Conservation (phyloP, 1,140 invertebrate species). For the Heliconius congener region DNA sequence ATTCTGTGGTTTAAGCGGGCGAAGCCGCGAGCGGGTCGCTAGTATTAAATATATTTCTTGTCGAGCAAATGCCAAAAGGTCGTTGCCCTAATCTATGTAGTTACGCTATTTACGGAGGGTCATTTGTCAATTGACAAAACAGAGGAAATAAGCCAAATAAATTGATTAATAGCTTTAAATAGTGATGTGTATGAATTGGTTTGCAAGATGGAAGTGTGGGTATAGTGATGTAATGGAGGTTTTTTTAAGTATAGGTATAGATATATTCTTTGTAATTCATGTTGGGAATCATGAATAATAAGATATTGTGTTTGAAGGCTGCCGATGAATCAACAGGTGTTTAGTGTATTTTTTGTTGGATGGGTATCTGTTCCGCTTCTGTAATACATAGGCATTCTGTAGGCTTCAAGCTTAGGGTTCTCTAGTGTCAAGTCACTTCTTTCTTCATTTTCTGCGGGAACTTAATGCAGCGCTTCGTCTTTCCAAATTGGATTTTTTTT, state of each 20-base stretch:
- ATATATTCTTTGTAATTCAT: neutral
- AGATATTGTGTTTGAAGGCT: no score
- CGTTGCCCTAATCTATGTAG: slow-evolving; percentile 28
- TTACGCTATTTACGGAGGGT: slow-evolving; percentile 24
- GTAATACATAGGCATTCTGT: no score
- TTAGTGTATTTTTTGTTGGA: no score
- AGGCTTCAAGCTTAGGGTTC: no score
- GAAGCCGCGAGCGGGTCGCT: no score
- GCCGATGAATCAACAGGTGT: no score
- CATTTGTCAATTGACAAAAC: slow-evolving; percentile 34
- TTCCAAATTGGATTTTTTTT: neutral
- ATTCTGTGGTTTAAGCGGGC: no score
- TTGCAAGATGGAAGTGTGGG: neutral
- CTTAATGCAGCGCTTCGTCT: neutral
- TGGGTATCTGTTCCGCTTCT: no score
- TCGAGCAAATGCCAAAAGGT: slow-evolving; percentile 27
- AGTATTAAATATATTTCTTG: slow-evolving; percentile 12
- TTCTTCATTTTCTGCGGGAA: no score
- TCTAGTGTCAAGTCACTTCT: neutral
- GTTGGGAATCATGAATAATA: no score
- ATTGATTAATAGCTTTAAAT: slow-evolving; percentile 25
- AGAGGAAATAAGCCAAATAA: slow-evolving; percentile 23
- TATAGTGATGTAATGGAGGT: neutral
- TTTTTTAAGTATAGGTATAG: neutral
- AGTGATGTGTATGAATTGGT: slow-evolving; percentile 8